phyloP scores from a whole-genome alignment of 2,797 vertebrate genomes.

The Bryconaethiops microstoma region DNA sequence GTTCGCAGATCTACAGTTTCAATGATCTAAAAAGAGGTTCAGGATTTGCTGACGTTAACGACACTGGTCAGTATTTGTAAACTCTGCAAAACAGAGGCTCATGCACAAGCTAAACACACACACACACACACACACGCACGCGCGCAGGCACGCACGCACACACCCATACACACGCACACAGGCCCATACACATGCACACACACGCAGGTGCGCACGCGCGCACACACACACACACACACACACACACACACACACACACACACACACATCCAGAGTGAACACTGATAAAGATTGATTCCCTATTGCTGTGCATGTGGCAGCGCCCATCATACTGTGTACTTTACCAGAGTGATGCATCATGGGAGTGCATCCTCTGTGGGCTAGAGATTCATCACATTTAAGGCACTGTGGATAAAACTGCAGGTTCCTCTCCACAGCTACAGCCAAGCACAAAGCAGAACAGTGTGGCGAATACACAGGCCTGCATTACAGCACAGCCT shows the following conservation, averaged over 20 bases:
- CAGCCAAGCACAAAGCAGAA: neutral
- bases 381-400: slow-evolving; percentile 50
- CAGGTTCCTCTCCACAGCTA: slow-evolving; percentile 13
- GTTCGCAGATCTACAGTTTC: slow-evolving; percentile 28
- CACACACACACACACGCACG: slow-evolving; percentile 6
- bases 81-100: slow-evolving; percentile 7
- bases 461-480: neutral
- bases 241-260: neutral
- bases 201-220: neutral
- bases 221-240: neutral
- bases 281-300: slow-evolving; percentile 53
- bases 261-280: neutral
- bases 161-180: neutral
- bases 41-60: slow-evolving; percentile 50
- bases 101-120: neutral
- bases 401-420: slow-evolving; percentile 10
- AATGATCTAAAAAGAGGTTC: slow-evolving; percentile 47
- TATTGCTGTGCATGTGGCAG: slow-evolving; percentile 21
- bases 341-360: slow-evolving; percentile 39
- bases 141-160: neutral
- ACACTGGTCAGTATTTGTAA: slow-evolving; percentile 10
- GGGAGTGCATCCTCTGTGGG: slow-evolving; percentile 26
- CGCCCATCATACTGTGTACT: slow-evolving; percentile 41
- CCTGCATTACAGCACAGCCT: neutral
- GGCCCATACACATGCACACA: neutral